Conservation (phyloP, 2,888 invertebrate species). For the Dysmachus trigonus region DNA sequence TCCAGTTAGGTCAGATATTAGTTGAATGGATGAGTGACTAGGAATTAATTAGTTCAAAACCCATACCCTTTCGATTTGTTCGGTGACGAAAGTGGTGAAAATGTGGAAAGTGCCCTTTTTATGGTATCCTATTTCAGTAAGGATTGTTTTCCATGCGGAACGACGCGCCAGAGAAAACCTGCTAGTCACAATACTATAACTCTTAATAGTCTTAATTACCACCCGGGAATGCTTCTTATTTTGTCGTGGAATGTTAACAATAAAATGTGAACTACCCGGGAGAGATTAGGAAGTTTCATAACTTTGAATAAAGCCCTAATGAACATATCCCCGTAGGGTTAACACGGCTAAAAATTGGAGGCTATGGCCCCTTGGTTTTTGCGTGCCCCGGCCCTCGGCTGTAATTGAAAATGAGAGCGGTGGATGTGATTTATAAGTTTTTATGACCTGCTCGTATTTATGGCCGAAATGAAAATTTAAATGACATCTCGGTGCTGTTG, state of each 20-base stretch:
- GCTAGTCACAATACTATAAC: constrained; percentile 15
- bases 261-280: constrained; percentile 42
- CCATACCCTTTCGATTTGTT: neutral
- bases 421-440: constrained; percentile 35
- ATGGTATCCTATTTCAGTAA: constrained; percentile 17
- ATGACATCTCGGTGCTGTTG: constrained; percentile 25
- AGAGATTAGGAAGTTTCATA: constrained; percentile 38
- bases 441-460: constrained; percentile 30
- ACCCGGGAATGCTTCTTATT: constrained; percentile 32
- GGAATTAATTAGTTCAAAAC: constrained; percentile 37
- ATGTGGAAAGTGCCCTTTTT: neutral
- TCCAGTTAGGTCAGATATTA: neutral
- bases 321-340: constrained; percentile 35
- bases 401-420: constrained; percentile 38
- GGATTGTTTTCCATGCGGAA: constrained; percentile 10
- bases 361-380: neutral
- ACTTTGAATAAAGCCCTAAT: constrained; percentile 42
- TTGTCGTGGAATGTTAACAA: constrained; percentile 40
- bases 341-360: constrained; percentile 28
- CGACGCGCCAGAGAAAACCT: neutral
- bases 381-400: neutral
- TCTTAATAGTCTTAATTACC: constrained; percentile 41
- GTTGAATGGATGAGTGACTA: constrained; percentile 5
- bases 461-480: constrained; percentile 26
- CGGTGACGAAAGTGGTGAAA: neutral